phyloP scores from a whole-genome alignment of 2,113 vertebrate species.

The Antechinus flavipes region DNA sequence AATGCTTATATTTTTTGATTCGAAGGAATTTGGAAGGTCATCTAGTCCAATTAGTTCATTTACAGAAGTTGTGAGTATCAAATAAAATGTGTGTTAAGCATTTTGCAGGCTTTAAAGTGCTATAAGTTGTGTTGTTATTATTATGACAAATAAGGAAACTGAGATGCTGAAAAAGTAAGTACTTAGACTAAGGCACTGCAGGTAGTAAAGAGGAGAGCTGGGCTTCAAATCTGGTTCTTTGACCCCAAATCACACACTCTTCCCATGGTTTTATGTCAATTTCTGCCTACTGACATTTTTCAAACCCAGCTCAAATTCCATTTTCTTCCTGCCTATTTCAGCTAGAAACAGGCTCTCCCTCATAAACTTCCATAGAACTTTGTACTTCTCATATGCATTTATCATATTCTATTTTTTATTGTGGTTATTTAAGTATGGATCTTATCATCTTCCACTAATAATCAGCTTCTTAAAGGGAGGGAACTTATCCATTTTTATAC shows the following conservation, averaged over 20 bases:
- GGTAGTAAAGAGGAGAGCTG: not conserved
- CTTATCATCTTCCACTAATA: not conserved
- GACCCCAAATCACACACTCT: not conserved
- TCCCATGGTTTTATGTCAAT: not conserved
- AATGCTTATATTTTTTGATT: not conserved
- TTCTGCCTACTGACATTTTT: not conserved
- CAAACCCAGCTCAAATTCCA: not conserved
- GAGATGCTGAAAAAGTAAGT: not conserved
- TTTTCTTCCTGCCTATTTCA: not conserved
- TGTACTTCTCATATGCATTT: not conserved
- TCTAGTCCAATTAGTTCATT: not conserved
- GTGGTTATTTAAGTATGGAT: not conserved
- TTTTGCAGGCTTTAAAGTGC: not conserved
- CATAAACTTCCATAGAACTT: not conserved
- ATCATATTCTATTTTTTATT: not conserved
- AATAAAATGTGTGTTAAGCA: not conserved
- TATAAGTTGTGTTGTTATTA: not conserved
- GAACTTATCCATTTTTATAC: not conserved
- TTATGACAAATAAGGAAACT: not conserved
- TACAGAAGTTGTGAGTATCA: not conserved
- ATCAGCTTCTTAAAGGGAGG: not conserved
- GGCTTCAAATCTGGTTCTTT: not conserved
- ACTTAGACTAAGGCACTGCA: not conserved
- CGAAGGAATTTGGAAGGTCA: not conserved
- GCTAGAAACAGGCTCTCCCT: not conserved